Conservation (phyloP, 2,888 invertebrate species). For the Troilus luridus region DNA sequence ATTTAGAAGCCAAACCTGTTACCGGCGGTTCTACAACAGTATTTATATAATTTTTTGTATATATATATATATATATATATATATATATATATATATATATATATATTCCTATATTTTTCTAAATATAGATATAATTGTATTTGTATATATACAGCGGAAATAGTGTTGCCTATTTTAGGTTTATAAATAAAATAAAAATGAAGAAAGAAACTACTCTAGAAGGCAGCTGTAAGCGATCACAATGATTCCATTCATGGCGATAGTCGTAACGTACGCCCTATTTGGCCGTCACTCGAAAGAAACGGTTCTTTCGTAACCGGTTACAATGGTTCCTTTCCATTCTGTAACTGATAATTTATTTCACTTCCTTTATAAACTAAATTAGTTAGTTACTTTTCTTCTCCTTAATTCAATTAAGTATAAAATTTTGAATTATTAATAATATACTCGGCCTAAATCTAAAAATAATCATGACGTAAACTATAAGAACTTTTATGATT, state of each 20-base stretch:
- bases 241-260: constrained; percentile 11
- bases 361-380: background rate
- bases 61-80: background rate
- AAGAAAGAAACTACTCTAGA: background rate
- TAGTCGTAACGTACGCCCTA: constrained; percentile 4
- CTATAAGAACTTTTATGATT: too few species aligned
- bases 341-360: background rate
- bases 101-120: background rate
- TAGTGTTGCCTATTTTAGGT: background rate
- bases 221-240: constrained; percentile 2
- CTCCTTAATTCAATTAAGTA: too few species aligned
- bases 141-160: background rate
- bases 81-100: background rate
- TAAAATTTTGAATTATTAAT: too few species aligned
- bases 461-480: too few species aligned
- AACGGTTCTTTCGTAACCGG: background rate
- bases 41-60: background rate
- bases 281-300: background rate
- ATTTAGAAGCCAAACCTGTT: background rate
- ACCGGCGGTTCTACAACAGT: background rate
- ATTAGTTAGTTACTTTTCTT: background rate
- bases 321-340: background rate
- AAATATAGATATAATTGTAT: background rate
- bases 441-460: too few species aligned
- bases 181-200: background rate